Base-by-base conservation (phyloP, 2,888 invertebrate genomes). In the Eupithecia vulgata region DNA sequence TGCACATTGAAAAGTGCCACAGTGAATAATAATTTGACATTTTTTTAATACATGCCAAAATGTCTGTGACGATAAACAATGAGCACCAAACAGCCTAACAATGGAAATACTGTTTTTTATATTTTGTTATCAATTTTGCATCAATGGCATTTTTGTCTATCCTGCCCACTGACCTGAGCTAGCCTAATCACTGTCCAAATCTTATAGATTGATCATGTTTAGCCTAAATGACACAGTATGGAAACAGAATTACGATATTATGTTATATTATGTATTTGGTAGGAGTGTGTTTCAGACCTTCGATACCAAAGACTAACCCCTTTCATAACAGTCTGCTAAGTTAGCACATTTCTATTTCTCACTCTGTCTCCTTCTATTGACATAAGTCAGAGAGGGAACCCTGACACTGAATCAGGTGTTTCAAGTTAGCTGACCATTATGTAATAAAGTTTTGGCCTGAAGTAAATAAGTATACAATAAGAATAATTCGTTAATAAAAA, bases 1-100 rank as follows among this genome's bases (percentile, higher is more conserved):
- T 75, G 57, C 72, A 71, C 68, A 74, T 75, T 74, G 78, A 61
- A 76, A 78, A 80, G 76, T 82, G 81, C 84, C 82, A 66, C 35
- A 34, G 34, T 1, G 30, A 34, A 61, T 61, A 61, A 34, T 17
- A 30, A 34, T 34, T 21, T 61, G 25, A 57, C 13, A 21, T 10
- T 48, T 10, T 52, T 57, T 52, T 57, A 13, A 57, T 25, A 57
- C 57, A 57, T 57, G 13, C 25, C 1, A 25, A 57, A 57, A 12
- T 25, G 12, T 21, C 52, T 5, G 25, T 57, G 1, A 21, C 10
- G 52, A 52, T n/a, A n/a, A 10, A 21, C 52, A 4, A 57, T 57
- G 12, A 57, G 12, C 57, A 21, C n/a, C 10, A 17, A 15, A 15
- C 45, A 17, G 12, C n/a, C 57, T 25, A 57, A 52, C 21, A 52